These are phyloP conservation scores for Synergus japonicus DNA, from an alignment of 2,888 invertebrate genomes.

Conservation along the genomic window DNA sequence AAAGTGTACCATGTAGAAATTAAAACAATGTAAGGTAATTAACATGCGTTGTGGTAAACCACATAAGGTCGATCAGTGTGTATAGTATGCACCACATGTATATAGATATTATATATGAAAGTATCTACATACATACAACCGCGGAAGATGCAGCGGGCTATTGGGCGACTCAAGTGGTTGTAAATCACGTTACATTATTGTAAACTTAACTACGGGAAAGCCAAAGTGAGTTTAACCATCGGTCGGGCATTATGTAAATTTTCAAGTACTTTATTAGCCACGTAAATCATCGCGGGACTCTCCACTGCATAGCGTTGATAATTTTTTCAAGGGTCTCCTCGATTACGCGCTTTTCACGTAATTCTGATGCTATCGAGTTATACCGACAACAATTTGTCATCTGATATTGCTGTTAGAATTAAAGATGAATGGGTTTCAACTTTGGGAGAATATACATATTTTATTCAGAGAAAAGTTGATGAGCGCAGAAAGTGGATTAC, in stretches of 20 bases:
- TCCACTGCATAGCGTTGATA: neutral
- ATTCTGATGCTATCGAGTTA: conserved; percentile 5
- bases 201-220: conserved; percentile 63
- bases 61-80: conserved; percentile 27
- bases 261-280: conserved; percentile 67
- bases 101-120: neutral
- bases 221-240: conserved; percentile 53
- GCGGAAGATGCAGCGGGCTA: conserved; percentile 39
- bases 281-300: conserved; percentile 62
- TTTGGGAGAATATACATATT: neutral
- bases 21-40: conserved; percentile 68
- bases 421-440: neutral
- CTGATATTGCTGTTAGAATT: neutral
- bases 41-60: conserved; percentile 58
- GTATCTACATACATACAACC: conserved; percentile 9
- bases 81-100: neutral
- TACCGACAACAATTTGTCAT: conserved; percentile 11
- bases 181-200: conserved; percentile 70
- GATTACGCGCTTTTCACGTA: conserved; percentile 11
- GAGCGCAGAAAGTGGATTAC: neutral
- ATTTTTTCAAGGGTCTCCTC: conserved; percentile 4
- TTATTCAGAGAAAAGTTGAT: neutral
- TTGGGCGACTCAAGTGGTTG: conserved; percentile 56
- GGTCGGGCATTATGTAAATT: conserved; percentile 69
- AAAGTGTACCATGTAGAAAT: conserved; percentile 59